Evolutionary conservation across 1,140 invertebrate genomes (phyloP), one percentile per base, ranked within the genome.

Genomic region (Formica exsecta): DNA sequence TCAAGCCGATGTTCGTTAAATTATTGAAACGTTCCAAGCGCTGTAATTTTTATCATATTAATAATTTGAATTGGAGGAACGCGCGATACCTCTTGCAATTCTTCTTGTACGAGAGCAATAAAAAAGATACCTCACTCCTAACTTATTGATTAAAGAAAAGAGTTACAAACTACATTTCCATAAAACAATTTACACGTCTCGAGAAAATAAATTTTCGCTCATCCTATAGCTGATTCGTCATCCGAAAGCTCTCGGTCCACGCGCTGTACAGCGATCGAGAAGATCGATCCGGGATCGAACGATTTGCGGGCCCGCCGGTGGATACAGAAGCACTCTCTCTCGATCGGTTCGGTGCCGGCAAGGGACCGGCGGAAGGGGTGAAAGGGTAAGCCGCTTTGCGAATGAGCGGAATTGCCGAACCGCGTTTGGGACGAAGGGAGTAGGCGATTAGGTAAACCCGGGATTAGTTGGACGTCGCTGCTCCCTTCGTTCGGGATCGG

Each of bases 391-490:
- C 94, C 92, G 94, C 93, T 95, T 95, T 95, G 90, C 92, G 92
- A 92, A 92, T 92, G 92, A 92, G 85, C 91, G 92, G 92, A 92
- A 93, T 93, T 89, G 88, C 87, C 70, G 91, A 70, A 80, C 48
- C 65, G 89, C 75, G 85, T 68, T 76, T 61, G 81, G 88, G 87
- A 89, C 89, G 91, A 88, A 87, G 89, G 77, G 90, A 91, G 92
- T 88, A 92, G 92, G 92, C 94, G 94, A 95, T 95, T 95, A 95
- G 94, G 94, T 95, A 95, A 95, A 94, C 94, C 94, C 92, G 71
- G 94, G 95, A 95, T 95, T 95, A 95, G 95, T 95, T 92, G 91
- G 90, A 89, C 89, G 92, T 89, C 90, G 87, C 76, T 91, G 73
- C 89, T 89, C 91, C 92, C 75, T 91, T 91, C 87, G 87, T 86